Percentiles rank a stretch among this genome's conserved stretches.
Evolutionary conservation across 2,888 invertebrate species (phyloP).

Genomic region (Mylabris sibirica): DNA sequence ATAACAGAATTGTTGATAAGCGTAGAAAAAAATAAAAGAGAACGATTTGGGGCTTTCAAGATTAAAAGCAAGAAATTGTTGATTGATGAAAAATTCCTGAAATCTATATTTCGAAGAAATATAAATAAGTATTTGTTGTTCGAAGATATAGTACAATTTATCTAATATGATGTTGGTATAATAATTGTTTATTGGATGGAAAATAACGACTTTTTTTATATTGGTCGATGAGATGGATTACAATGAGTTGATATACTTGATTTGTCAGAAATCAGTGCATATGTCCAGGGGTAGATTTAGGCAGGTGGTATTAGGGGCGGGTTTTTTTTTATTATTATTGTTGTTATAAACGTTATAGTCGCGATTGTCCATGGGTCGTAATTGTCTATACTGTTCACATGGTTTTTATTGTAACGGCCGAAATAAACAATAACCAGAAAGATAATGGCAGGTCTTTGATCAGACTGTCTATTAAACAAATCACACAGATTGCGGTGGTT

Average conservation of each 20-base stretch:
- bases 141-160: too few relatives aligned
- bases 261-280: not conserved
- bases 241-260: not conserved
- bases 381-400: constrained; percentile 26
- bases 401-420: constrained; percentile 33
- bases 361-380: constrained; percentile 19
- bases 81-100: not conserved
- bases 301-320: not conserved
- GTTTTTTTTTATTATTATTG: not conserved
- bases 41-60: not conserved
- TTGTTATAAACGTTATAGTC: not conserved
- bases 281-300: not conserved
- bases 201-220: too few relatives aligned
- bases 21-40: not conserved
- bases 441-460: constrained; percentile 44
- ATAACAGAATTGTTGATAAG: not conserved
- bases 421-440: constrained; percentile 36
- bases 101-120: not conserved
- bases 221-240: too few relatives aligned
- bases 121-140: too few relatives aligned
- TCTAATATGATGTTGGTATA: too few relatives aligned
- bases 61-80: not conserved
- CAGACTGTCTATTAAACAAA: constrained; percentile 43
- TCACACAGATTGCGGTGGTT: constrained; percentile 45
- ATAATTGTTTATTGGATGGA: too few relatives aligned